A percentile compares a stretch with the other conserved stretches of the same genome.
phyloP scores from a whole-genome alignment of 2,888 invertebrate species.

The Lasioglossum vierecki region DNA sequence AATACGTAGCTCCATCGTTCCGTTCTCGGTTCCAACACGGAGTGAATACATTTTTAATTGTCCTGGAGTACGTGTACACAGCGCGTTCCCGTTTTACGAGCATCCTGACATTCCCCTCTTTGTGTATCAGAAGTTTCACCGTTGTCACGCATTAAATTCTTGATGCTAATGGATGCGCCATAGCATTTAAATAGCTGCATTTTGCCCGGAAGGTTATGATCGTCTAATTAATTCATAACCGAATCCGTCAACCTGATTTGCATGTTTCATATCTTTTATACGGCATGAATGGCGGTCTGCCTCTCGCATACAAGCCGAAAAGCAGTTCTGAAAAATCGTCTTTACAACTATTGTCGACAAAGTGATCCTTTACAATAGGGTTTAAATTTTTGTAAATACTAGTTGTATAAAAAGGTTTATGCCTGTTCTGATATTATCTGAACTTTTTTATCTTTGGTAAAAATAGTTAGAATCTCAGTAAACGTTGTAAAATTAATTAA shows the following conservation, averaged over 20 bases:
- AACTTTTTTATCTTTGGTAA: too few relatives aligned
- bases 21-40: constrained; percentile 12
- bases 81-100: constrained; percentile 31
- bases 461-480: too few relatives aligned
- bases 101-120: constrained; percentile 8
- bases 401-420: too few relatives aligned
- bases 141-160: constrained; percentile 28
- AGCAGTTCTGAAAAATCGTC: neutral
- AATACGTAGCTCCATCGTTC: neutral
- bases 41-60: constrained; percentile 54
- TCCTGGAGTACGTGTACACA: constrained; percentile 24
- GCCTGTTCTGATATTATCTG: too few relatives aligned
- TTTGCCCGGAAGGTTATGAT: constrained; percentile 35
- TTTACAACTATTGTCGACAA: neutral
- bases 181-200: constrained; percentile 50
- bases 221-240: constrained; percentile 50
- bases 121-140: constrained; percentile 28
- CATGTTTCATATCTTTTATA: constrained; percentile 37
- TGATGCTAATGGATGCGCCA: constrained; percentile 43
- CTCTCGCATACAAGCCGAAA: too few relatives aligned
- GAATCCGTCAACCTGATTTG: constrained; percentile 53
- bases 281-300: neutral
- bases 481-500: too few relatives aligned
- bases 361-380: neutral
- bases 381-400: too few relatives aligned